These are phyloP conservation scores for Piprites chloris DNA, from an alignment of 2,113 vertebrate genomes.

Conservation along the genomic window DNA sequence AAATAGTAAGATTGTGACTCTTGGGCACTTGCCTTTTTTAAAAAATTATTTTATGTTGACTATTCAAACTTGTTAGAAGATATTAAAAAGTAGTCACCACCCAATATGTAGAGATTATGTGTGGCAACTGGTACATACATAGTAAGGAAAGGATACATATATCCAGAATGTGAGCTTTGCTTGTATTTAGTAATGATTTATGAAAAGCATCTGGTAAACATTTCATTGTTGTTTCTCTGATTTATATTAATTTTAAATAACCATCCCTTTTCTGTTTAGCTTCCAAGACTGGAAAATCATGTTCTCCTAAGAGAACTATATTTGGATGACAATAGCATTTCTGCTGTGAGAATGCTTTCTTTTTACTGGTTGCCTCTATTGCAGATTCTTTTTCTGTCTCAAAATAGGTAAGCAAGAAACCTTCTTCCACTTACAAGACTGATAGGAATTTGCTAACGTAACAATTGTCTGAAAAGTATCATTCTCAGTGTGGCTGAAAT, in stretches of 20 bases:
- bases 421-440: not conserved
- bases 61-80: not conserved
- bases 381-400: constrained; percentile 76
- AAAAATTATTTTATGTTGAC: not conserved
- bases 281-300: constrained; percentile 84
- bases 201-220: constrained; percentile 13
- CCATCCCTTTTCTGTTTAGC: constrained; percentile 66
- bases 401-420: constrained; percentile 82
- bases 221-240: not conserved
- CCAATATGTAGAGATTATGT: not conserved
- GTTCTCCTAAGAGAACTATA: constrained; percentile 87
- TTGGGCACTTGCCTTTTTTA: not conserved
- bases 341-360: constrained; percentile 70
- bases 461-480: not conserved
- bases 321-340: constrained; percentile 90
- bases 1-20: not conserved
- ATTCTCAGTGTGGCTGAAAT: not conserved
- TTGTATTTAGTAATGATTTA: not conserved
- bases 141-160: not conserved
- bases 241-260: constrained; percentile 6
- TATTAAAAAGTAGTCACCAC: not conserved
- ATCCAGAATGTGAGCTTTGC: not conserved
- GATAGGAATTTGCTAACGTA: not conserved
- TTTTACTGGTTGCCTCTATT: constrained; percentile 88
- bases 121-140: not conserved